These are phyloP conservation scores for Adelphocoris suturalis DNA, from an alignment of 2,888 invertebrate genomes.

Conservation along the genomic window DNA sequence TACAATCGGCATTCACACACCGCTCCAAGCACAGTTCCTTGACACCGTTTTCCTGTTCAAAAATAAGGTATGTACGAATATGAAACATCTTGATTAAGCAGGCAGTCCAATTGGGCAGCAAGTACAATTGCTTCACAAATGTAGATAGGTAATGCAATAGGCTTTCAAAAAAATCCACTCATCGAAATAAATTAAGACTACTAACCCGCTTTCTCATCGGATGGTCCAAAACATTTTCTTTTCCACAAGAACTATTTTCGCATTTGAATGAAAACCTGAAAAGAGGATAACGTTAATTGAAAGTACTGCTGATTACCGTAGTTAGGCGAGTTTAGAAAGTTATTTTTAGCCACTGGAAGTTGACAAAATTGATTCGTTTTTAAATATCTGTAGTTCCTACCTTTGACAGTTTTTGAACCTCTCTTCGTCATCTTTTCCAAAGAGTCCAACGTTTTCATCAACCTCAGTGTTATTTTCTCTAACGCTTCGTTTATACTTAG, in stretches of 20 bases:
- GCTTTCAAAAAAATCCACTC: neutral
- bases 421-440: slow-evolving; percentile 79
- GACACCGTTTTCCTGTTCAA: slow-evolving; percentile 67
- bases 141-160: no score
- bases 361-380: no score
- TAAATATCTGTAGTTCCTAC: slow-evolving; percentile 74
- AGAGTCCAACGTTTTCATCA: slow-evolving; percentile 76
- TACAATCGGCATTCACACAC: slow-evolving; percentile 88
- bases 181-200: neutral
- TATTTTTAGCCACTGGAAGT: no score
- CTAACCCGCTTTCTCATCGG: slow-evolving; percentile 78
- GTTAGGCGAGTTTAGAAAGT: no score
- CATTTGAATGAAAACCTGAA: slow-evolving; percentile 84
- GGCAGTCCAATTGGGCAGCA: no score
- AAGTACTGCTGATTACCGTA: no score
- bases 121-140: no score
- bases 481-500: slow-evolving; percentile 78
- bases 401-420: slow-evolving; percentile 81
- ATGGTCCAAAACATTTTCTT: slow-evolving; percentile 79
- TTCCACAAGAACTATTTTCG: slow-evolving; percentile 79
- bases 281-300: slow-evolving; percentile 38
- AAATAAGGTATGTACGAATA: neutral
- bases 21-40: slow-evolving; percentile 82
- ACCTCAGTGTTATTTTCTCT: slow-evolving; percentile 72
- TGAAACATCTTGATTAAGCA: no score